These are phyloP conservation scores for Pangasius djambal DNA, from an alignment of 2,797 vertebrate genomes.

Conservation along the genomic window DNA sequence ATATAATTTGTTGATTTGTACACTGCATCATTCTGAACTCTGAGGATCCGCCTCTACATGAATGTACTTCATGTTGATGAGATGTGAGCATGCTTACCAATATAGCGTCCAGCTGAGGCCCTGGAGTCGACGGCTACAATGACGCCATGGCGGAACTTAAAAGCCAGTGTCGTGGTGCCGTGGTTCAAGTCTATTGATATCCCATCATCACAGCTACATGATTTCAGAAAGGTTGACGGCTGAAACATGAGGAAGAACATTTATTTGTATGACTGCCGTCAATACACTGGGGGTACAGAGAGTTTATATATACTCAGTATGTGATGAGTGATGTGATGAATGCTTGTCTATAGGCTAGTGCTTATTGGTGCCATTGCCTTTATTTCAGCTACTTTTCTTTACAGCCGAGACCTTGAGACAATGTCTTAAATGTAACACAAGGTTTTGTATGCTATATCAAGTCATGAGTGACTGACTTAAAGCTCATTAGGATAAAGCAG, in stretches of 20 bases:
- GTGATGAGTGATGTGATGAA: neutral
- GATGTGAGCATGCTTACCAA: conserved; percentile 68
- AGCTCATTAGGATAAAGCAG: too few relatives aligned
- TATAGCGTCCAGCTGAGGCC: conserved; percentile 79
- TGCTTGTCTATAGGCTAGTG: neutral
- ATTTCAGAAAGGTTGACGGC: conserved; percentile 77
- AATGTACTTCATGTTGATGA: neutral
- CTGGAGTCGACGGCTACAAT: conserved; percentile 87
- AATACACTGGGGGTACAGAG: neutral
- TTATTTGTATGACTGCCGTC: neutral
- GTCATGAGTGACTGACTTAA: too few relatives aligned
- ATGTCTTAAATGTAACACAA: too few relatives aligned
- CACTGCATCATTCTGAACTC: neutral
- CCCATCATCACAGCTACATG: conserved; percentile 64
- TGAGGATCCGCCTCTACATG: neutral
- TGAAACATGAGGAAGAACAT: conserved; percentile 50
- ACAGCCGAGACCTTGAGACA: too few relatives aligned
- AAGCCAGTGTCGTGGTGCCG: conserved; percentile 86
- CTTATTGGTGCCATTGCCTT: neutral
- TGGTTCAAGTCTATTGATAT: conserved; percentile 79
- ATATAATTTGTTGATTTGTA: neutral
- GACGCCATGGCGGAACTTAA: conserved; percentile 87
- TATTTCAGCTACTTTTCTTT: too few relatives aligned
- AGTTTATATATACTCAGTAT: neutral
- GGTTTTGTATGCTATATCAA: too few relatives aligned